Conservation (phyloP, 2,113 vertebrate species). For the Oxygymnocypris stewartii region DNA sequence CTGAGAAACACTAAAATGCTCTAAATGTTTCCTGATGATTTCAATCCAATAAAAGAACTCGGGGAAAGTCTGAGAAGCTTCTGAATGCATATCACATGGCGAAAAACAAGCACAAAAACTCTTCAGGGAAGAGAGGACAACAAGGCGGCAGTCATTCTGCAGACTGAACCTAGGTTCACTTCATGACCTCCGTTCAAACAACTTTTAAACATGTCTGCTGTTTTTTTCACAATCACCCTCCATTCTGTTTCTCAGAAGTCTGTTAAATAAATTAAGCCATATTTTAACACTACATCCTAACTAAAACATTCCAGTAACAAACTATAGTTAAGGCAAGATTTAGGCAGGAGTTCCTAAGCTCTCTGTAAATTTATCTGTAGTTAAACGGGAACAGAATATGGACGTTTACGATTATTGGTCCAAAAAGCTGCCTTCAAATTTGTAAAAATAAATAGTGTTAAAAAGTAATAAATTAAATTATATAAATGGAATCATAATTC, state of each 20-base stretch:
- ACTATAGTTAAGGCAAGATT: not conserved
- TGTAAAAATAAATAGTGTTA: not conserved
- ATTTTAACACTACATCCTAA: not conserved
- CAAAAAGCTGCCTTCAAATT: not conserved
- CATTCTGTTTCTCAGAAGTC: not conserved
- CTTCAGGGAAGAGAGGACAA: not conserved
- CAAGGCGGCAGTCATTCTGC: conserved; percentile 5
- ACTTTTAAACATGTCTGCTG: not conserved
- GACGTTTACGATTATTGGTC: not conserved
- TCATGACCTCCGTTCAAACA: conserved; percentile 10
- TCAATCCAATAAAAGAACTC: conserved; percentile 50
- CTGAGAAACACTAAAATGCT: conserved; percentile 39
- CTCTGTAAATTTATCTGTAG: not conserved
- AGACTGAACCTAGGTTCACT: not conserved
- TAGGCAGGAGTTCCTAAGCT: not conserved
- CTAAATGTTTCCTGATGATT: conserved; percentile 59
- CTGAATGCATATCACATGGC: conserved; percentile 58
- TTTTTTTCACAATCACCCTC: not conserved
- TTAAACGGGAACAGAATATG: not conserved
- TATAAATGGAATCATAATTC: not conserved
- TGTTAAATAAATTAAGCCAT: not conserved
- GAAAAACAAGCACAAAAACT: not conserved
- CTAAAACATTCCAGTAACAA: not conserved
- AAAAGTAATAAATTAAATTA: not conserved
- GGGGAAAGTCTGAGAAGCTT: conserved; percentile 28